Base-by-base conservation (phyloP, 2,797 vertebrate genomes). In the Phaenicophaeus curvirostris region DNA sequence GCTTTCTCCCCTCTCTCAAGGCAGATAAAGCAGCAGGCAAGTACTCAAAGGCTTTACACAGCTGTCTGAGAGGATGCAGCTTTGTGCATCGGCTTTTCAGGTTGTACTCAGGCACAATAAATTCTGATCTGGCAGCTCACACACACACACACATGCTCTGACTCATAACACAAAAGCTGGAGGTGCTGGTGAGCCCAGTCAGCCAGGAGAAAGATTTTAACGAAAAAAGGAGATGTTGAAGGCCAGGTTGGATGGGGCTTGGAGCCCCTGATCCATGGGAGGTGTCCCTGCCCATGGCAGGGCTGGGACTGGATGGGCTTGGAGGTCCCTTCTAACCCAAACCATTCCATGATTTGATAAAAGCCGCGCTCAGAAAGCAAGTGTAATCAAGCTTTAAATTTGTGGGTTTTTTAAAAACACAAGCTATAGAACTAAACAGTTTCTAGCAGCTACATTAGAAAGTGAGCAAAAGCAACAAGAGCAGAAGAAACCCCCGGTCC, bases 91-190 rank as follows among this genome's bases (percentile, higher is more conserved):
- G 0, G 33, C 42, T 21, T 11, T 15, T 4, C 9, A 5, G 44
- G 42, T 3, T 11, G 30, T 8, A 0, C 21, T 17, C 0, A 3
- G 50, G 8, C 51, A 23, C 15, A 5, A 8, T 1, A 23, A 61
- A 30, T 8, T 9, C 63, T 3, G 25, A 27, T 4, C 15, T 8
- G 35, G 42, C 42, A 42, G 42, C 17, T n/a, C n/a, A 42, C 42
- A 42, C 42, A 42, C 42, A 42, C 42, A 42, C 41, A 16, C 41
- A 42, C 42, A 17, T 42, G 42, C 42, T 42, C 42, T 42, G 42
- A 42, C 42, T 42, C 42, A 30, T 31, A 31, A 21, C 50, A 25
- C 50, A 25, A 6, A 25, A 59, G 19, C 0, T 4, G 4, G 42
- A 50, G 78, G 14, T 0, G 10, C 30, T 4, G 37, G 35, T 9